phyloP scores from a whole-genome alignment of 64 coral and sea anemone genomes.

The Montipora capricornis region DNA sequence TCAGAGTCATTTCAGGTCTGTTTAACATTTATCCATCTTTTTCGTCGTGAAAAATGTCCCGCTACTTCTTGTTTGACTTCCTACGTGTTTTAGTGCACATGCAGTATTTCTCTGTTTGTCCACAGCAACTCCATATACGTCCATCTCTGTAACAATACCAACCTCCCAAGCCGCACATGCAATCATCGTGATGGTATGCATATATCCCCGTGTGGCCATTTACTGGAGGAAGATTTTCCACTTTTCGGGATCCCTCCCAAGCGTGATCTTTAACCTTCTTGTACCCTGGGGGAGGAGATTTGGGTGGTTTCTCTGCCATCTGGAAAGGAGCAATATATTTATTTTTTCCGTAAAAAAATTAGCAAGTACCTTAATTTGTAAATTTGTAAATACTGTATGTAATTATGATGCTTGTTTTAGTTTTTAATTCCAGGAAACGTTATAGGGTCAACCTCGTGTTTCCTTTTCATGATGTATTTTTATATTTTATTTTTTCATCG shows the following conservation, averaged over 20 bases:
- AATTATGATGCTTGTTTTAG: no score
- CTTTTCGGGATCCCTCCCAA: slow-evolving; percentile 58
- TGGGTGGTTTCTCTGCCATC: slow-evolving; percentile 51
- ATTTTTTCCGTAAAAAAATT: background rate
- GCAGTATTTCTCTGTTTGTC: slow-evolving; percentile 72
- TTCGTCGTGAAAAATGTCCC: background rate
- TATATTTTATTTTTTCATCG: no score
- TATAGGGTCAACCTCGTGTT: no score
- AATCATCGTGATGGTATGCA: slow-evolving; percentile 97
- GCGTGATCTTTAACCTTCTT: slow-evolving; percentile 40
- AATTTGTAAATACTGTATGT: no score
- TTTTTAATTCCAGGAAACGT: no score
- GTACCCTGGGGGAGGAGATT: slow-evolving; percentile 65
- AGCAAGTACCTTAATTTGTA: no score
- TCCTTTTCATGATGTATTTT: no score
- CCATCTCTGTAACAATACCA: slow-evolving; percentile 89
- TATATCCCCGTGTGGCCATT: slow-evolving; percentile 94
- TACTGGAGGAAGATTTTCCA: slow-evolving; percentile 41
- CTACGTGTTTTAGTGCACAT: slow-evolving; percentile 30
- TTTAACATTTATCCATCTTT: background rate
- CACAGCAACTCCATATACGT: slow-evolving; percentile 96
- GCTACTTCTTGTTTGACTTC: background rate
- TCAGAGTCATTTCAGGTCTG: background rate
- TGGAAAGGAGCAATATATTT: background rate
- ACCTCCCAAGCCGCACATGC: slow-evolving; percentile 81